phyloP scores from a whole-genome alignment of 2,113 vertebrate species.

The Cottus gobio region DNA sequence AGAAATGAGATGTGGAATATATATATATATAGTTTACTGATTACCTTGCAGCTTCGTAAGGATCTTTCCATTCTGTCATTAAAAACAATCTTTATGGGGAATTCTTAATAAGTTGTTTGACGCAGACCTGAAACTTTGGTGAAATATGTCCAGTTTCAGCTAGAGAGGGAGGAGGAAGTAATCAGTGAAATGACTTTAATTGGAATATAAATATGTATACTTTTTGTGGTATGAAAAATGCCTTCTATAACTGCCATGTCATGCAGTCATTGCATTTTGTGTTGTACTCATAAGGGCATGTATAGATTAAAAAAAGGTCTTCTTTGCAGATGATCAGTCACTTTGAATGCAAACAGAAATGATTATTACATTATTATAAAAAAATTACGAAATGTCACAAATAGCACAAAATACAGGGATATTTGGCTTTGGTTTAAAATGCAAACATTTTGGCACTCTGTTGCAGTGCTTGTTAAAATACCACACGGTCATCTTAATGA shows the following conservation, averaged over 20 bases:
- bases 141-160: constrained; percentile 26
- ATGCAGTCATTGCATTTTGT: background rate
- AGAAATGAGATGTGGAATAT: constrained; percentile 23
- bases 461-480: constrained; percentile 37
- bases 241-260: background rate
- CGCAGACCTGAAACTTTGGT: constrained; percentile 28
- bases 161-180: constrained; percentile 10
- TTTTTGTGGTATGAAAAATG: background rate
- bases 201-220: constrained; percentile 47
- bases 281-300: background rate
- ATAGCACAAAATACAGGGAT: background rate
- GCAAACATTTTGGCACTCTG: constrained; percentile 2
- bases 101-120: constrained; percentile 44
- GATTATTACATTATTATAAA: background rate
- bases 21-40: constrained; percentile 20
- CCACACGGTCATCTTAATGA: constrained; percentile 35
- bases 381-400: background rate
- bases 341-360: background rate
- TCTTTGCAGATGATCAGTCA: background rate
- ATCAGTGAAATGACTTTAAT: constrained; percentile 56
- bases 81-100: constrained; percentile 43
- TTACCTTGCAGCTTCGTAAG: constrained; percentile 49
- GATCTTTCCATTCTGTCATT: constrained; percentile 14
- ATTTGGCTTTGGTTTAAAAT: background rate
- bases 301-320: background rate